phyloP scores from a whole-genome alignment of 1,140 invertebrate species.

The Seison nebaliae region DNA sequence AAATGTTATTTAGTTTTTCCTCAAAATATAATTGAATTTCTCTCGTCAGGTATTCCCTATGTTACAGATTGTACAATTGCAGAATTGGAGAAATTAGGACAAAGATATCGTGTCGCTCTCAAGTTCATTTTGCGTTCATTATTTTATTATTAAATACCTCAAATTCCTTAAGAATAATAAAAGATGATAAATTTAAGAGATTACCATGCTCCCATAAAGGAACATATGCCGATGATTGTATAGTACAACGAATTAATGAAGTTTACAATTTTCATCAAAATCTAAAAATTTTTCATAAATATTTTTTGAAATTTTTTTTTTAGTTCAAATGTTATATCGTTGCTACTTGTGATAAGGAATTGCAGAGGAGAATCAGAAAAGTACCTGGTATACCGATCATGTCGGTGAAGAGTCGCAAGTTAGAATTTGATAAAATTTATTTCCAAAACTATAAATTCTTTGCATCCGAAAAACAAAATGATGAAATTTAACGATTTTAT shows the following conservation, averaged over 20 bases:
- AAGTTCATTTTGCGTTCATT: too few species aligned
- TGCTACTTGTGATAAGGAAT: constrained; percentile 88
- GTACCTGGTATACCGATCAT: constrained; percentile 96
- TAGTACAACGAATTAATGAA: constrained; percentile 74
- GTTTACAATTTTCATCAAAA: background rate
- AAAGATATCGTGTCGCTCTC: constrained; percentile 76
- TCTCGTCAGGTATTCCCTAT: constrained; percentile 51
- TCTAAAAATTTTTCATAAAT: constrained; percentile 21
- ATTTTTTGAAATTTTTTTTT: too few species aligned
- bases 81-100: constrained; percentile 88
- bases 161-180: constrained; percentile 54
- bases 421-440: constrained; percentile 13
- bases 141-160: too few species aligned
- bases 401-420: constrained; percentile 75
- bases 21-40: constrained; percentile 17
- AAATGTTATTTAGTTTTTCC: too few species aligned
- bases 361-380: constrained; percentile 78
- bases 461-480: background rate
- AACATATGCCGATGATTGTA: constrained; percentile 93
- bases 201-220: constrained; percentile 82
- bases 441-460: constrained; percentile 2
- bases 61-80: constrained; percentile 90
- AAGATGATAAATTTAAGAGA: constrained; percentile 71
- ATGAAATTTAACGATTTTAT: constrained; percentile 4
- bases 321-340: constrained; percentile 98